A percentile compares a stretch with the other conserved stretches of the same genome.
These are phyloP conservation scores for Tarsius wallacei DNA, from an alignment of 2,797 vertebrate genomes.

Conservation along the genomic window DNA sequence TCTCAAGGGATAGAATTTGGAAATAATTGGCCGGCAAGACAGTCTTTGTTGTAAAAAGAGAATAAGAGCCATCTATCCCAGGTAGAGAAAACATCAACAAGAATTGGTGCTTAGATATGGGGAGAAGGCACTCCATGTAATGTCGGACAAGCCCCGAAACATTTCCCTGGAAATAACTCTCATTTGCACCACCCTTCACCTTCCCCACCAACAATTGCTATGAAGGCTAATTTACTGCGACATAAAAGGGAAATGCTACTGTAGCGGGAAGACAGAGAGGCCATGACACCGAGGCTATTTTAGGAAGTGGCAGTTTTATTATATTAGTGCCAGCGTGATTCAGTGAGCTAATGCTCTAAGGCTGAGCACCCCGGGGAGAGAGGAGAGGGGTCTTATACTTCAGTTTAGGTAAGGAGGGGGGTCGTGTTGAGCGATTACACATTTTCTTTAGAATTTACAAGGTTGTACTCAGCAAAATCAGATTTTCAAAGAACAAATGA, in stretches of 20 bases:
- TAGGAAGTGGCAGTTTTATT: no score
- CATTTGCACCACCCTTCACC: neutral
- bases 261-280: no score
- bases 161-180: neutral
- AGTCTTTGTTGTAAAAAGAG: neutral
- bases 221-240: neutral
- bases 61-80: neutral
- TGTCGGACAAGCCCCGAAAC: neutral
- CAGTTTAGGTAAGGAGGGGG: no score
- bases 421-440: no score
- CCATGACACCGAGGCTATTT: no score
- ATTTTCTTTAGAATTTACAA: no score
- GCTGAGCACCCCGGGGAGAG: no score
- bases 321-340: no score
- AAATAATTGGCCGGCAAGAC: neutral
- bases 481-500: no score
- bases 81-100: neutral
- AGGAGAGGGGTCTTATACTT: no score
- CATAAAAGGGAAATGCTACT: neutral
- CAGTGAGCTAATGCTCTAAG: no score
- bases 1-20: constrained; percentile 14
- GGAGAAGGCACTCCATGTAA: neutral
- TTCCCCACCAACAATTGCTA: neutral
- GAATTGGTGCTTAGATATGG: neutral
- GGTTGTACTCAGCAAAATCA: no score